These are phyloP conservation scores for Scaptomyza tumidula DNA, from an alignment of 2,888 invertebrate genomes.

Conservation along the genomic window DNA sequence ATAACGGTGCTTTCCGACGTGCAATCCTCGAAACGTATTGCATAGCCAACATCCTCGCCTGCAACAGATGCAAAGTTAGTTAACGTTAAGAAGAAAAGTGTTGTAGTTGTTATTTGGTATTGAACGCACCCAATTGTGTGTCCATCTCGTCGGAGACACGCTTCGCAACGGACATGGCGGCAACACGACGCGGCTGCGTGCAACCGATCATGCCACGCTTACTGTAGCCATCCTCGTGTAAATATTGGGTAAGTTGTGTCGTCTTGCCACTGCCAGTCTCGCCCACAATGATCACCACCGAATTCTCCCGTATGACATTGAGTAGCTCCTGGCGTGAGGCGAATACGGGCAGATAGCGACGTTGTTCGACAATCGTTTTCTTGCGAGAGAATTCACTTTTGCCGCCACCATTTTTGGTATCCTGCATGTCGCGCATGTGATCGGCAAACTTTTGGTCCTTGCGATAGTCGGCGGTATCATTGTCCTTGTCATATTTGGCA, in stretches of 20 bases:
- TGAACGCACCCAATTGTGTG: constrained; percentile 89
- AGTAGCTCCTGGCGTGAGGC: constrained; percentile 96
- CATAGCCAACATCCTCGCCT: constrained; percentile 98
- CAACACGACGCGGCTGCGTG: constrained; percentile 98
- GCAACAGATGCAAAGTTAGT: constrained; percentile 10
- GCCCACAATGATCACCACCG: constrained; percentile 96
- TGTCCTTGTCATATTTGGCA: constrained; percentile 87
- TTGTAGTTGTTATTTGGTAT: no score
- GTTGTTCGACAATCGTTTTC: constrained; percentile 93
- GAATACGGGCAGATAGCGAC: constrained; percentile 97
- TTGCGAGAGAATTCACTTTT: constrained; percentile 94
- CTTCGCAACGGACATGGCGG: constrained; percentile 99
- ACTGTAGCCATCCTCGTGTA: constrained; percentile 98
- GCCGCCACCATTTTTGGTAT: constrained; percentile 84
- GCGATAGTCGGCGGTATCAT: constrained; percentile 93
- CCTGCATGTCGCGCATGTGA: constrained; percentile 91
- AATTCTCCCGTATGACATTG: constrained; percentile 96
- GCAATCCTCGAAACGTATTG: constrained; percentile 99
- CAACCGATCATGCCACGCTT: constrained; percentile 97
- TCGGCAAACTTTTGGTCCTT: constrained; percentile 98
- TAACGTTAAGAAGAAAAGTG: background rate
- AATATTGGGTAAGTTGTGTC: constrained; percentile 98
- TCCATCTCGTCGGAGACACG: constrained; percentile 99
- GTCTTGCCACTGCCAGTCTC: constrained; percentile 90
- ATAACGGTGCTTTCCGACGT: constrained; percentile 97